Conservation (phyloP, 2,797 vertebrate genomes). For the Pseudomugil tenellus region DNA sequence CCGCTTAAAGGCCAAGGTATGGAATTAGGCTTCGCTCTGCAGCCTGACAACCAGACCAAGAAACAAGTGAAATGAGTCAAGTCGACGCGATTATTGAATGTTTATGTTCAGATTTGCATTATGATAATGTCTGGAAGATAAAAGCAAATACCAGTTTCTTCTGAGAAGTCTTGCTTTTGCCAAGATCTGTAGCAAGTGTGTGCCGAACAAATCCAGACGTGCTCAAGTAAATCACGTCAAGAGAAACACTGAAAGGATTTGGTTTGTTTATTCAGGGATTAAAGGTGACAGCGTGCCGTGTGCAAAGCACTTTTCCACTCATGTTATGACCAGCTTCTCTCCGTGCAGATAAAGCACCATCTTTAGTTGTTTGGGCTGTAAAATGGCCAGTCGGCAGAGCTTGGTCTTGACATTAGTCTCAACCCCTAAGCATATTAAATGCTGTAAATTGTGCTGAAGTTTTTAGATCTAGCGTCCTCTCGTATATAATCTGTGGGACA, state of each 20-base stretch:
- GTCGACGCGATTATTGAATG: slow-evolving; percentile 43
- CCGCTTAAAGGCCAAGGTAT: slow-evolving; percentile 29
- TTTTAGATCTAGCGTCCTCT: neutral
- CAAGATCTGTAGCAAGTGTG: slow-evolving; percentile 18
- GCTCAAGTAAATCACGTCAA: slow-evolving; percentile 10
- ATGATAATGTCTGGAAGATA: slow-evolving; percentile 41
- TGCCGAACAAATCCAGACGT: neutral
- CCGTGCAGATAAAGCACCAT: neutral
- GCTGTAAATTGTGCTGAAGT: neutral
- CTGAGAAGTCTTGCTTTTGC: slow-evolving; percentile 26
- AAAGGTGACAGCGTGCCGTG: slow-evolving; percentile 18
- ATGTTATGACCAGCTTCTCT: slow-evolving; percentile 10
- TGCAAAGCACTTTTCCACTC: neutral
- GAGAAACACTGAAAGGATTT: neutral
- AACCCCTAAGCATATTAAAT: neutral
- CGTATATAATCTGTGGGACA: neutral
- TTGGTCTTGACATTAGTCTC: neutral
- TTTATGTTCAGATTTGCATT: slow-evolving; percentile 51
- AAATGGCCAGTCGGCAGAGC: slow-evolving; percentile 3
- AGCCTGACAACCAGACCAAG: slow-evolving; percentile 31
- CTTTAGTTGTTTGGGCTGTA: slow-evolving; percentile 1
- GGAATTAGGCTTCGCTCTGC: slow-evolving; percentile 10
- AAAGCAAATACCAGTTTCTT: slow-evolving; percentile 43
- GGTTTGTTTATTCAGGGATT: slow-evolving; percentile 30
- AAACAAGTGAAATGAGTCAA: slow-evolving; percentile 45